phyloP scores from a whole-genome alignment of 1,140 invertebrate genomes.

The Pseudomyrmex pallidus region DNA sequence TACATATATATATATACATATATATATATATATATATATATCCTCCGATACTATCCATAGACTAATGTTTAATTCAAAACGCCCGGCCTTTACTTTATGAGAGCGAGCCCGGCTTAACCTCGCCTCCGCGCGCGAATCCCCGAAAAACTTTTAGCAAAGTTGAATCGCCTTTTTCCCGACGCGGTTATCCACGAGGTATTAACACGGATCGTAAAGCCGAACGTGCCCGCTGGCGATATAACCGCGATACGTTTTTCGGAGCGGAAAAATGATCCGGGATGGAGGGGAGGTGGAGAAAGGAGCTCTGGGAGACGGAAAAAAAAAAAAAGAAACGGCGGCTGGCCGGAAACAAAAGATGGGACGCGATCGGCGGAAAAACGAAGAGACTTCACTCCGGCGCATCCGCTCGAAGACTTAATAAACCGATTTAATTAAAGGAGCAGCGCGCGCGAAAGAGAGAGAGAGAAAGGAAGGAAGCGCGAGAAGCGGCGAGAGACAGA shows the following conservation, averaged over 20 bases:
- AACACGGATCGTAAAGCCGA: constrained; percentile 77
- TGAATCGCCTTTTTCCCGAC: constrained; percentile 62
- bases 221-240: constrained; percentile 74
- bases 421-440: constrained; percentile 80
- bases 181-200: constrained; percentile 77
- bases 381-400: constrained; percentile 64
- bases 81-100: constrained; percentile 72
- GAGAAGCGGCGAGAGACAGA: constrained; percentile 19
- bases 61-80: constrained; percentile 72
- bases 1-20: no score
- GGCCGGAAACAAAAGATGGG: constrained; percentile 7
- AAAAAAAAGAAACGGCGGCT: constrained; percentile 7
- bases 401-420: constrained; percentile 78
- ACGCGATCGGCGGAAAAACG: constrained; percentile 32
- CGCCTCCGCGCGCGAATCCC: constrained; percentile 56
- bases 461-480: neutral
- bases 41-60: constrained; percentile 46
- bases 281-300: neutral
- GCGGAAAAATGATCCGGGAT: no score
- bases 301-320: constrained; percentile 18
- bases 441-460: constrained; percentile 63
- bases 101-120: constrained; percentile 66
- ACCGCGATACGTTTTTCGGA: constrained; percentile 67
- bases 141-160: constrained; percentile 72
- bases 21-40: neutral